Percentiles rank a stretch among this genome's conserved stretches.
Conservation (phyloP, 2,113 vertebrate genomes). For the Dicentrarchus labrax region DNA sequence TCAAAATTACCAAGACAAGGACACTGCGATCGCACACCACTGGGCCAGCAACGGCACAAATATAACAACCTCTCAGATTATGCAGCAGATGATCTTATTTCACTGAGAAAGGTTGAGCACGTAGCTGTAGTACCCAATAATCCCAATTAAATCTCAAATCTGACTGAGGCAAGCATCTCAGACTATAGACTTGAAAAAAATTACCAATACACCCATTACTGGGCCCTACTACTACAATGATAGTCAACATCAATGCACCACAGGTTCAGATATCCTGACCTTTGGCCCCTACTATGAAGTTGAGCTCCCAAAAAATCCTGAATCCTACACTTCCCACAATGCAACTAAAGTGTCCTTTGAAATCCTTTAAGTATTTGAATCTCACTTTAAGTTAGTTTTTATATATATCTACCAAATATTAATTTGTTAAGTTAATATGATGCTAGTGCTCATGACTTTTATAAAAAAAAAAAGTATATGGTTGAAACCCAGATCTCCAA, state of each 20-base stretch:
- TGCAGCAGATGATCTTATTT: not conserved
- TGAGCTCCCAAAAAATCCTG: not conserved
- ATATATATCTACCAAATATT: no score
- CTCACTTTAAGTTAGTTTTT: no score
- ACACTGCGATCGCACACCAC: not conserved
- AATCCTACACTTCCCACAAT: constrained; percentile 19
- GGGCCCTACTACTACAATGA: not conserved
- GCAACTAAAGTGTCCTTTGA: not conserved
- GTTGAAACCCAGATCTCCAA: not conserved
- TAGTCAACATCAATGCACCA: not conserved
- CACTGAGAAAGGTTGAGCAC: not conserved
- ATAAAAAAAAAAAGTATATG: no score
- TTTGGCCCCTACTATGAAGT: not conserved
- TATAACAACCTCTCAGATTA: not conserved
- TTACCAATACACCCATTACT: not conserved
- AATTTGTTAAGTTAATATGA: no score
- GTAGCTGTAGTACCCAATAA: not conserved
- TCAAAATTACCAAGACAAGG: constrained; percentile 4
- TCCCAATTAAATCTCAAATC: not conserved
- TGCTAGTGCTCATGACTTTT: not conserved
- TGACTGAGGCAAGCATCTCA: not conserved
- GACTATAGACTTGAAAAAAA: not conserved
- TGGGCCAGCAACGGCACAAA: not conserved
- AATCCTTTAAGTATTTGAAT: no score
- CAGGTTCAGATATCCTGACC: not conserved